phyloP scores from a whole-genome alignment of 2,113 vertebrate species.

The Mola mola region DNA sequence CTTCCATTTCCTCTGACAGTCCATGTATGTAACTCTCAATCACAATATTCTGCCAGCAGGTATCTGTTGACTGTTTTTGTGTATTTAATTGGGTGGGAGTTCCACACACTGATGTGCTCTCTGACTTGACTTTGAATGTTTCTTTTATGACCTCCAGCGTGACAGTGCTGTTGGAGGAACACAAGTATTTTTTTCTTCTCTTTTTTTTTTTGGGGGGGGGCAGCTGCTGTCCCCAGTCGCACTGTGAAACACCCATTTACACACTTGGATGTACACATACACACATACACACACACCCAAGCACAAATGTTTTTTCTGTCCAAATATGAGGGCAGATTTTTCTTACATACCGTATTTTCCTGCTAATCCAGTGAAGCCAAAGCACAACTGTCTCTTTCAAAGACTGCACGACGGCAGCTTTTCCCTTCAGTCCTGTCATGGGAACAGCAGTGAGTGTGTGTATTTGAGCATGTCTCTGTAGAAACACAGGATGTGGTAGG shows the following conservation, averaged over 20 bases:
- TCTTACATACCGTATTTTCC: slow-evolving; percentile 66
- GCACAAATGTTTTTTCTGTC: slow-evolving; percentile 20
- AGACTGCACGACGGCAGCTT: slow-evolving; percentile 54
- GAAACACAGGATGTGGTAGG: slow-evolving; percentile 79
- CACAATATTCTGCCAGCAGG: background rate
- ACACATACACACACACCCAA: slow-evolving; percentile 1
- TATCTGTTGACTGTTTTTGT: slow-evolving; percentile 5
- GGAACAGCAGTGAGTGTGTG: slow-evolving; percentile 51
- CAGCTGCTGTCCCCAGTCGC: slow-evolving; percentile 59
- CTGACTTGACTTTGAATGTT: slow-evolving; percentile 40
- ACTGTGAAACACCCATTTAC: slow-evolving; percentile 48
- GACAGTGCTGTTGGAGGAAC: slow-evolving; percentile 41
- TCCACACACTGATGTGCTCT: slow-evolving; percentile 3
- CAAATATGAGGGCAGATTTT: slow-evolving; percentile 63
- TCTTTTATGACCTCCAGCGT: slow-evolving; percentile 22
- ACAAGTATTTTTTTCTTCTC: slow-evolving; percentile 52
- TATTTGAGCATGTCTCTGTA: slow-evolving; percentile 41
- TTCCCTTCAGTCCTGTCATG: slow-evolving; percentile 51
- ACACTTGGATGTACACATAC: slow-evolving; percentile 20
- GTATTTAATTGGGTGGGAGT: background rate
- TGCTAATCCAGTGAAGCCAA: slow-evolving; percentile 66
- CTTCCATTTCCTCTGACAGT: slow-evolving; percentile 38
- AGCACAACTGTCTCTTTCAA: slow-evolving; percentile 58
- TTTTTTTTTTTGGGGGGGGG: slow-evolving; percentile 46
- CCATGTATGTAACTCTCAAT: slow-evolving; percentile 20